These are phyloP conservation scores for Diadophis punctatus DNA, from an alignment of 2,113 vertebrate species.

Conservation along the genomic window DNA sequence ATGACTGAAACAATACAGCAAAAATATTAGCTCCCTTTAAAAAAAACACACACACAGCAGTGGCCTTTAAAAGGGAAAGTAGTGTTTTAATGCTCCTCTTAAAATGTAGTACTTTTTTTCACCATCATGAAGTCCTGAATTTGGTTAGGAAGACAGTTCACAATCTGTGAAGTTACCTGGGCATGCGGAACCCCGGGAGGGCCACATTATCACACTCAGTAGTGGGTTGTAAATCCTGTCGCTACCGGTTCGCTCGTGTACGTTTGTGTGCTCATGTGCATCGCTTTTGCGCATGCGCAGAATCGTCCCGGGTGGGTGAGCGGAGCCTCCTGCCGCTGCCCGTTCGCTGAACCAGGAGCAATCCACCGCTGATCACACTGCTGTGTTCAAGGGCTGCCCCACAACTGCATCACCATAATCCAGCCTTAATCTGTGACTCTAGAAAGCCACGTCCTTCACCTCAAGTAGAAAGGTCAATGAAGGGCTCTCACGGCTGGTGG, in stretches of 20 bases:
- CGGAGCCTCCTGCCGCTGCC: no score
- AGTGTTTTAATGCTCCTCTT: neutral
- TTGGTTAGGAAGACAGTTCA: neutral
- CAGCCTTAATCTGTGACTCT: neutral
- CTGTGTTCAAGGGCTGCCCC: neutral
- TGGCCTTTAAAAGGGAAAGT: no score
- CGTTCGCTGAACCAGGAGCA: no score
- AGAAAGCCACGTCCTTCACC: neutral
- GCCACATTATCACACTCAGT: no score
- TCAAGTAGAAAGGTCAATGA: no score
- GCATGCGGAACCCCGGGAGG: neutral
- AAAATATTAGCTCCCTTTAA: neutral
- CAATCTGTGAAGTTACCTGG: neutral
- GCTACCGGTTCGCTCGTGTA: no score
- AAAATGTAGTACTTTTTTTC: neutral
- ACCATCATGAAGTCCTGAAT: neutral
- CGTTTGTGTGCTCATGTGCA: no score
- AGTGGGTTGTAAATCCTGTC: no score
- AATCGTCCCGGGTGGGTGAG: no score
- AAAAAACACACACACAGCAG: neutral
- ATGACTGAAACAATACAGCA: neutral
- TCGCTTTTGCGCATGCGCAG: no score
- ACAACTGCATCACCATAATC: neutral
- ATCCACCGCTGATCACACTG: no score
- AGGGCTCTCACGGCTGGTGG: no score